phyloP scores from a whole-genome alignment of 2,113 vertebrate species.

The Cyphomyrus plagiostoma region DNA sequence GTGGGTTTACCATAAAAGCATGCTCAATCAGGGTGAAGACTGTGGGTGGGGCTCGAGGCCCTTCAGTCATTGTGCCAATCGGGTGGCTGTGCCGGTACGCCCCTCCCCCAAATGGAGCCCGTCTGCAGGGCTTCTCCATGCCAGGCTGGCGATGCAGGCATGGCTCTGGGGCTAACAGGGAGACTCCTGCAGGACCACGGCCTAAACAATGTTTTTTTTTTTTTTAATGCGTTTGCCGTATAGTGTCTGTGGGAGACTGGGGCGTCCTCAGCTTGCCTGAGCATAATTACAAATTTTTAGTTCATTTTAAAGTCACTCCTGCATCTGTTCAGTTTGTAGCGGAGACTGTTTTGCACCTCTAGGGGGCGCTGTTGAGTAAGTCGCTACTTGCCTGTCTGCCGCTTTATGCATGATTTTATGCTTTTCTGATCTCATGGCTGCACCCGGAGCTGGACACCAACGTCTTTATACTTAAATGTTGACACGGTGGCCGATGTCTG shows the following conservation, averaged over 20 bases:
- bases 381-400: conserved; percentile 15
- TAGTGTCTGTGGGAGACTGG: background rate
- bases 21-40: background rate
- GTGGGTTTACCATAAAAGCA: too few relatives aligned
- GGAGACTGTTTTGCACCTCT: background rate
- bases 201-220: background rate
- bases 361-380: background rate
- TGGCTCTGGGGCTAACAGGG: background rate
- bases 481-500: conserved; percentile 10
- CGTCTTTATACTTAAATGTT: conserved; percentile 51
- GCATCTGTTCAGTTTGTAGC: background rate
- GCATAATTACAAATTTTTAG: background rate
- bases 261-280: background rate
- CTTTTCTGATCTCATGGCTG: conserved; percentile 36
- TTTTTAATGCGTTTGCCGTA: background rate
- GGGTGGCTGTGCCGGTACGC: background rate
- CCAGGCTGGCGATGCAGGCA: background rate
- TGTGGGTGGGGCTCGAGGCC: background rate
- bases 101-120: background rate
- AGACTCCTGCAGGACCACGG: background rate
- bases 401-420: conserved; percentile 41
- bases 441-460: conserved; percentile 29
- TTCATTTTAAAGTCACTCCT: background rate
- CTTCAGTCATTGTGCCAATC: background rate
- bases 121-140: background rate